These are phyloP conservation scores for Ammodytes dubius DNA, from an alignment of 2,113 vertebrate species.

Conservation along the genomic window DNA sequence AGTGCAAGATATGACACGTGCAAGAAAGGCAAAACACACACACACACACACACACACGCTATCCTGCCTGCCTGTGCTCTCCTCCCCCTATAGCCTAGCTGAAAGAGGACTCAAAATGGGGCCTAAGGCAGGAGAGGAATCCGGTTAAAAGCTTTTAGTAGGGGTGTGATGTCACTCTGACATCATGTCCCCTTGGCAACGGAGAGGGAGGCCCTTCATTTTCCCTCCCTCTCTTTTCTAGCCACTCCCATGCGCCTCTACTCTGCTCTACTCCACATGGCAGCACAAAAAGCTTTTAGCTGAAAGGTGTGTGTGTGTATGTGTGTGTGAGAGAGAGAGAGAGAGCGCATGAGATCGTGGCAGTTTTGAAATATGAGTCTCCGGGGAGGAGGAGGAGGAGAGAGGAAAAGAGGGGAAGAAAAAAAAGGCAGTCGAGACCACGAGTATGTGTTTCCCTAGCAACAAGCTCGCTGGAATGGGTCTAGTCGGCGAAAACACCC, in stretches of 20 bases:
- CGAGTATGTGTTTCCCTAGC: conserved; percentile 78
- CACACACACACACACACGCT: no score
- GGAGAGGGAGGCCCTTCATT: conserved; percentile 87
- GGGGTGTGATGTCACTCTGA: conserved; percentile 96
- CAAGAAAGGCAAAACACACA: no score
- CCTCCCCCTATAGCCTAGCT: conserved; percentile 91
- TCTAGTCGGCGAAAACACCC: conserved; percentile 67
- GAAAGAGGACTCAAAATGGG: conserved; percentile 97
- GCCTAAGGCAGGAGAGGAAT: conserved; percentile 98
- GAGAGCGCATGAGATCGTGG: conserved; percentile 85
- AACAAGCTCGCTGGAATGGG: conserved; percentile 72
- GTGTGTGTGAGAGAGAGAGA: no score
- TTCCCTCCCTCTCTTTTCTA: conserved; percentile 67
- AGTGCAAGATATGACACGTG: conserved; percentile 51
- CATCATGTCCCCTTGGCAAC: conserved; percentile 99
- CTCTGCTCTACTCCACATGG: conserved; percentile 81
- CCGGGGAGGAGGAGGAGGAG: conserved; percentile 48
- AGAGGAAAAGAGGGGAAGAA: no score
- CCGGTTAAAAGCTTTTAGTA: conserved; percentile 99
- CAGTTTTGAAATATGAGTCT: conserved; percentile 93
- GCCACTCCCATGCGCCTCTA: conserved; percentile 68
- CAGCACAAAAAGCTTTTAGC: conserved; percentile 99
- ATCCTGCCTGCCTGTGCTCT: conserved; percentile 80
- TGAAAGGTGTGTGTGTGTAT: conserved; percentile 97
- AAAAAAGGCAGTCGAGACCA: conserved; percentile 31